Evolutionary conservation across 2,797 vertebrate genomes (phyloP).

Genomic region (Lindbergichthys nudifrons): DNA sequence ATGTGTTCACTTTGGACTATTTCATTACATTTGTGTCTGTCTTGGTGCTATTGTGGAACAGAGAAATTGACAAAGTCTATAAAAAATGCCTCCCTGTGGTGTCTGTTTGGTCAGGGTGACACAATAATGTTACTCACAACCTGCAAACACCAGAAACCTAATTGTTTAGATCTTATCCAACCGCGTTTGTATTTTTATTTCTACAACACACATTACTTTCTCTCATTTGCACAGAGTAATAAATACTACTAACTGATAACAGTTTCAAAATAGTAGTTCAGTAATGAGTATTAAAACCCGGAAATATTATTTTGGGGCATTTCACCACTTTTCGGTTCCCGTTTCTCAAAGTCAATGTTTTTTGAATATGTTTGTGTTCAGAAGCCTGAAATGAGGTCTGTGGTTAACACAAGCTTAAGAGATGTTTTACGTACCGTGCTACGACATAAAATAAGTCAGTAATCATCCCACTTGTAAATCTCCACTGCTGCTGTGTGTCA

Average conservation of each 20-base stretch:
- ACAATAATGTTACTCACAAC: conserved; percentile 14
- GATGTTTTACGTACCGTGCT: too few relatives aligned
- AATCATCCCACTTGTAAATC: too few relatives aligned
- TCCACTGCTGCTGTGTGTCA: too few relatives aligned
- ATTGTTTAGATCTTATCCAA: neutral
- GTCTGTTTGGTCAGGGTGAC: conserved; percentile 22
- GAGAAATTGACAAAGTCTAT: conserved; percentile 30
- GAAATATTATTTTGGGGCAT: too few relatives aligned
- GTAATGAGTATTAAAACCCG: too few relatives aligned
- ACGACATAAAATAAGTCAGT: too few relatives aligned
- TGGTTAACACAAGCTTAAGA: too few relatives aligned
- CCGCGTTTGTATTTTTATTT: neutral
- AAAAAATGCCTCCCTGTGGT: neutral
- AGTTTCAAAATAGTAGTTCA: neutral
- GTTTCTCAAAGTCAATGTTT: too few relatives aligned
- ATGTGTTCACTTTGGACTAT: conserved; percentile 45
- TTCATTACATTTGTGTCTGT: conserved; percentile 40
- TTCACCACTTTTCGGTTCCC: too few relatives aligned
- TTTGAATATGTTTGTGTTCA: too few relatives aligned
- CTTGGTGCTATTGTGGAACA: conserved; percentile 11
- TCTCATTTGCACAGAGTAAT: neutral
- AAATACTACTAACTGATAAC: neutral
- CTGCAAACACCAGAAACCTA: neutral
- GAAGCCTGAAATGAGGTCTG: too few relatives aligned
- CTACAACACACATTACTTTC: neutral